phyloP scores from a whole-genome alignment of 35 echinoderm and acorn worm species.

The Ptychodera flava region DNA sequence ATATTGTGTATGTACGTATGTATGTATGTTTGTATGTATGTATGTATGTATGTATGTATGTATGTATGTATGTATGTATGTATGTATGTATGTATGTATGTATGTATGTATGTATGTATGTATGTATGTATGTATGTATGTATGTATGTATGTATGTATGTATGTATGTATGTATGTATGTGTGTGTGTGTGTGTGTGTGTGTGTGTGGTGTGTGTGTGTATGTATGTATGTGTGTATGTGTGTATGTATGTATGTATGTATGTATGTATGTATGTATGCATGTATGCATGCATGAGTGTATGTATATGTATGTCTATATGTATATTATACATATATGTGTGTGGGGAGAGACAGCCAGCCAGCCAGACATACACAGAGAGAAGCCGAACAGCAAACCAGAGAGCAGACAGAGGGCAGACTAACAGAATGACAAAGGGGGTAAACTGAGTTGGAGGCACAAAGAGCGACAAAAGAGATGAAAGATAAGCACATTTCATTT shows the following conservation, averaged over 20 bases:
- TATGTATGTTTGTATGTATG: neutral
- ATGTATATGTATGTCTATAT: neutral
- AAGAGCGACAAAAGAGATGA: neutral
- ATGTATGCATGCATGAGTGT: neutral
- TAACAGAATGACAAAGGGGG: neutral
- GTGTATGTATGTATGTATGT: neutral
- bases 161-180: neutral
- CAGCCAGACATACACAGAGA: neutral
- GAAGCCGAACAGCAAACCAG: neutral
- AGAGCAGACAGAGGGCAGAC: neutral
- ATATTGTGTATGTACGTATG: neutral
- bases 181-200: neutral
- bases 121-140: neutral
- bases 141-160: neutral
- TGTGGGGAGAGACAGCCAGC: neutral
- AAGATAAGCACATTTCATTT: neutral
- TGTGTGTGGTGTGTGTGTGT: neutral
- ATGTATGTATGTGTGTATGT: neutral
- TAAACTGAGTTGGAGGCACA: neutral
- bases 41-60: constrained; percentile 2
- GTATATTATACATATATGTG: neutral
- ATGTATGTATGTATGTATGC: neutral
- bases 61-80: constrained; percentile 2
- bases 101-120: neutral
- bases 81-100: neutral